Evolutionary conservation across 2,888 invertebrate species (phyloP).

Genomic region (Diogma glabrata): DNA sequence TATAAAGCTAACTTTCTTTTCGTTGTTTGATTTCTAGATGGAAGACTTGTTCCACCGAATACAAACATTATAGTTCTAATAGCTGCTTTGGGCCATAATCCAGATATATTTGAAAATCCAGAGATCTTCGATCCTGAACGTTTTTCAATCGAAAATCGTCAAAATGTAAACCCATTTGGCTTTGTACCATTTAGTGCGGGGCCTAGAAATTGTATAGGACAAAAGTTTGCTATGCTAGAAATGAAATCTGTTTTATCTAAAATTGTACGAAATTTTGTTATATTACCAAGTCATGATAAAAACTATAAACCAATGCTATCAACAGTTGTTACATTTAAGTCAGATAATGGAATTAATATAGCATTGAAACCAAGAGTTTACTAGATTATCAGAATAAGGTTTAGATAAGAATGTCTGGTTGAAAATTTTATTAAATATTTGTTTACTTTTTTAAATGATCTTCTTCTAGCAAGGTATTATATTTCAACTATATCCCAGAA

Average conservation of each 20-base stretch:
- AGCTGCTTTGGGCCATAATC: neutral
- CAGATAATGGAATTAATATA: constrained; percentile 37
- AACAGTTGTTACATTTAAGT: constrained; percentile 38
- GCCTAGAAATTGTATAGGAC: constrained; percentile 48
- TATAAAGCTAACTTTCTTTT: neutral
- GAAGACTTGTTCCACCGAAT: constrained; percentile 26
- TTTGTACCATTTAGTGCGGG: constrained; percentile 54
- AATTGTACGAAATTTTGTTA: constrained; percentile 39
- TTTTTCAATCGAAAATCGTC: constrained; percentile 34
- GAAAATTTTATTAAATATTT: too few species aligned
- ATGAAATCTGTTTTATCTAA: constrained; percentile 42
- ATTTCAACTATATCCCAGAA: too few species aligned
- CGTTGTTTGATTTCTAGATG: constrained; percentile 23
- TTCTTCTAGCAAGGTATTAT: too few species aligned
- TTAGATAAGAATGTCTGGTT: too few species aligned
- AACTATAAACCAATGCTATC: constrained; percentile 36
- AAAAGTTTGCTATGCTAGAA: constrained; percentile 42
- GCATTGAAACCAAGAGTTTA: constrained; percentile 23
- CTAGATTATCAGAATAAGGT: too few species aligned
- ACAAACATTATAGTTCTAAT: constrained; percentile 23
- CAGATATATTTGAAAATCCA: constrained; percentile 28
- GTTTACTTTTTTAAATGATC: too few species aligned
- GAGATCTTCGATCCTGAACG: constrained; percentile 39
- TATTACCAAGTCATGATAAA: constrained; percentile 28
- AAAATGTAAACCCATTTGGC: constrained; percentile 37